Base-by-base conservation (phyloP, 2,113 vertebrate genomes). In the Aleadryas rufinucha region DNA sequence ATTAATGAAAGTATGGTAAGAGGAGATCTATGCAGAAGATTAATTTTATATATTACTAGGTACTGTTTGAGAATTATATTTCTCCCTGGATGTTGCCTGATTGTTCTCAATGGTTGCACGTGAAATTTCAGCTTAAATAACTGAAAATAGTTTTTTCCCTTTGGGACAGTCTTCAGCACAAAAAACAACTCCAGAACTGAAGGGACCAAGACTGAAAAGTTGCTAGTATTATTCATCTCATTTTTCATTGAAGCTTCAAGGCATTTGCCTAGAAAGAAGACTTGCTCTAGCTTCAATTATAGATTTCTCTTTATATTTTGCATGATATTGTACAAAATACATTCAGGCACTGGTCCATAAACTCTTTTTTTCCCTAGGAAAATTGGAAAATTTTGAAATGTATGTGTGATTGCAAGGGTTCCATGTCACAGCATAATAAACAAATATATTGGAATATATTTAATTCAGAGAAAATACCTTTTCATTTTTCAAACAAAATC, bases 101-200 rank as follows among this genome's bases (percentile, higher is more conserved):
- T 42, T 4, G 0, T 71, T 70, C 24, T 13, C 22, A n/a, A 31
- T 33, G 75, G 4, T 3, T n/a, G 28, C 28, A 27, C 1, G 0
- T 5, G 1, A 50, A 71, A 60, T 66, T 75, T 76, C 37, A 68
- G 5, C 28, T 63, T 30, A 31, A 63, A 72, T 13, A 59, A 8
- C 1, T 17, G n/a, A 72, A 77, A 81, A 26, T 4, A 13, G 1
- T 41, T 64, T 63, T 76, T 71, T 72, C 6, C 66, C 31, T 30
- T 44, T 35, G 17, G 8, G 8, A 16, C 20, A 72, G 16, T 15
- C 22, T 9, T 71, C 47, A 35, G 27, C 26, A 47, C 30, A 68
- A 47, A 69, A 66, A 39, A 14, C 2, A 41, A 5, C 6, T 65
- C 10, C 7, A 35, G 13, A 77, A 39, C 15, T 45, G 54, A 59